These are phyloP conservation scores for Polyommatus iphigenia DNA, from an alignment of 2,888 invertebrate genomes.

Conservation along the genomic window DNA sequence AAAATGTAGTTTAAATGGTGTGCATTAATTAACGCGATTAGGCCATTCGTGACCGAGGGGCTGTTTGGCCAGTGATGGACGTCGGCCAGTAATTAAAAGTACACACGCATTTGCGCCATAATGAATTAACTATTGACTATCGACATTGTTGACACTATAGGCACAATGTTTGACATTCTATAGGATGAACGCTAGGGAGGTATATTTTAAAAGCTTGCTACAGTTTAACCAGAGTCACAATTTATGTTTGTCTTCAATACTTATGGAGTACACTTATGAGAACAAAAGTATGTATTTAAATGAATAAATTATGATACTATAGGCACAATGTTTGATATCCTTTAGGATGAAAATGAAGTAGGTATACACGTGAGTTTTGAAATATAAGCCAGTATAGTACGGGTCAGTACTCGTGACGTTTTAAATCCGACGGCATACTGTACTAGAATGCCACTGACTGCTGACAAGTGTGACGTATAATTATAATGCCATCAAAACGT, in stretches of 20 bases:
- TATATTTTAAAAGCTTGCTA: background rate
- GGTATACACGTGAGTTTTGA: too few relatives aligned
- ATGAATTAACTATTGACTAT: slow-evolving; percentile 31
- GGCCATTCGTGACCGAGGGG: slow-evolving; percentile 63
- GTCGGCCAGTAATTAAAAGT: slow-evolving; percentile 68
- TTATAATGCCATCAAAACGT: too few relatives aligned
- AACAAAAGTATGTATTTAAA: too few relatives aligned
- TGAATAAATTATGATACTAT: background rate
- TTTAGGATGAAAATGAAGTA: background rate
- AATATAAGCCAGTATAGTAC: too few relatives aligned
- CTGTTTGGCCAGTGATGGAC: slow-evolving; percentile 59
- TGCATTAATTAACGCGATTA: slow-evolving; percentile 72
- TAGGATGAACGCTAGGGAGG: background rate
- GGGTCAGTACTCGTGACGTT: too few relatives aligned
- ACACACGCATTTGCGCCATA: slow-evolving; percentile 37
- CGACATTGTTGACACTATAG: background rate
- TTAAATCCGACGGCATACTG: too few relatives aligned
- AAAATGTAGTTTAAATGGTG: slow-evolving; percentile 43
- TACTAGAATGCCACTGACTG: too few relatives aligned
- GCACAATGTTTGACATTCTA: background rate
- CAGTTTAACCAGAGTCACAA: too few relatives aligned
- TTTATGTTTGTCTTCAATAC: too few relatives aligned
- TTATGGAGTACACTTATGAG: too few relatives aligned
- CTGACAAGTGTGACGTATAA: too few relatives aligned
- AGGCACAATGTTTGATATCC: background rate